A percentile compares a stretch with the other conserved stretches of the same genome.
Conservation (phyloP, 2,797 vertebrate species). For the Pantherophis alleghaniensis region DNA sequence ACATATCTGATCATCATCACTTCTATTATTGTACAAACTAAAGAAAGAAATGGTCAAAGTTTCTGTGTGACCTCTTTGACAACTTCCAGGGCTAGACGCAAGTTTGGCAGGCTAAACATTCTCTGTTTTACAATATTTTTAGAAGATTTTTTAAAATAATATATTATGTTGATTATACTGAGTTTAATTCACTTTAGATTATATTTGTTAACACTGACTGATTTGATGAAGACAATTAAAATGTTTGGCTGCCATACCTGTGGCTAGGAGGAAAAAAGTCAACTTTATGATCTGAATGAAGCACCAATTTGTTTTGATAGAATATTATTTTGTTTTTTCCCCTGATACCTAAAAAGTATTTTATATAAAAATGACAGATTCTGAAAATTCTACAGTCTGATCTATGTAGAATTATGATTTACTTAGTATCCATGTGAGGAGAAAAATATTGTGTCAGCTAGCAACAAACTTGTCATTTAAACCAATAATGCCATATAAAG, state of each 20-base stretch:
- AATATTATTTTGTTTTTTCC: neutral
- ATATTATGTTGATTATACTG: neutral
- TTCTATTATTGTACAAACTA: conserved; percentile 26
- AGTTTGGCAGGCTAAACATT: neutral
- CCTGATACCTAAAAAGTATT: neutral
- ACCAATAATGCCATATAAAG: neutral
- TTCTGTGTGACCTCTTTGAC: conserved; percentile 12
- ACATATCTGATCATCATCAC: conserved; percentile 31
- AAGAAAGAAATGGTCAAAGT: conserved; percentile 24
- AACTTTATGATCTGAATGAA: neutral
- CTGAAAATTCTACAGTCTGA: neutral
- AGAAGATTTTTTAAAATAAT: neutral
- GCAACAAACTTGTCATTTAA: neutral
- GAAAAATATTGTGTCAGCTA: neutral
- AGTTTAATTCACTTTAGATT: neutral
- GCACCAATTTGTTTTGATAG: neutral
- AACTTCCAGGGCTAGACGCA: neutral
- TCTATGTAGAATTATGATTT: neutral
- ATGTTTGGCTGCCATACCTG: neutral
- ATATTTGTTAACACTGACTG: neutral
- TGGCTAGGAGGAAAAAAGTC: neutral
- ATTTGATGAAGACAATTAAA: neutral
- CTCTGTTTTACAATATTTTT: neutral
- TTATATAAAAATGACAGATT: neutral
- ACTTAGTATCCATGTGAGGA: neutral